A percentile compares a stretch with the other conserved stretches of the same genome.
Evolutionary conservation across 2,888 invertebrate genomes (phyloP).

Genomic region (Dioctria linearis): DNA sequence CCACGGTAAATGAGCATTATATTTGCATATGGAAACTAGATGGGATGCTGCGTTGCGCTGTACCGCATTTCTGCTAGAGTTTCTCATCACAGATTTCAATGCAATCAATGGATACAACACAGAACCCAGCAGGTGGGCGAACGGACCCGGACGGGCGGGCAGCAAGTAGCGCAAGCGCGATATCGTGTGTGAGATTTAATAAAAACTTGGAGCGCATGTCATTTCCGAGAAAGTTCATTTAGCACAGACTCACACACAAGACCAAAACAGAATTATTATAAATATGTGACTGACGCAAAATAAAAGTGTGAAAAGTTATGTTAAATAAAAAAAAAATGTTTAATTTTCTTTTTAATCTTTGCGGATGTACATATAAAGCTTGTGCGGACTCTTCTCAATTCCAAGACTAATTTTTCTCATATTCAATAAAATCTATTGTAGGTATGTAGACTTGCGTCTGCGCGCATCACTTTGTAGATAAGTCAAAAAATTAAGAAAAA

Average conservation of each 20-base stretch:
- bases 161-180: too few relatives aligned
- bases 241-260: not conserved
- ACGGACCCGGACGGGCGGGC: too few relatives aligned
- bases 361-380: too few relatives aligned
- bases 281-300: not conserved
- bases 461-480: not conserved
- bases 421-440: not conserved
- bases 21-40: not conserved
- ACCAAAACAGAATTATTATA: not conserved
- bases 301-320: conserved; percentile 9
- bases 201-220: not conserved
- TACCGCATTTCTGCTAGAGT: not conserved
- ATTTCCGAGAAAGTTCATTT: conserved; percentile 13
- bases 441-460: not conserved
- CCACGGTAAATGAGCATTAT: not conserved
- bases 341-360: not conserved
- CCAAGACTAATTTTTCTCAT: not conserved
- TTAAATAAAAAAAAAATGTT: not conserved
- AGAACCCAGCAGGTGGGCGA: too few relatives aligned
- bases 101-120: too few relatives aligned
- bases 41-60: not conserved
- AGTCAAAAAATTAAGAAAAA: not conserved
- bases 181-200: too few relatives aligned
- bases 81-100: too few relatives aligned
- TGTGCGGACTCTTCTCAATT: too few relatives aligned